Evolutionary conservation across 1,140 invertebrate genomes (phyloP), one percentile per base, ranked within the genome.

Genomic region (Euura saliciscinereae): DNA sequence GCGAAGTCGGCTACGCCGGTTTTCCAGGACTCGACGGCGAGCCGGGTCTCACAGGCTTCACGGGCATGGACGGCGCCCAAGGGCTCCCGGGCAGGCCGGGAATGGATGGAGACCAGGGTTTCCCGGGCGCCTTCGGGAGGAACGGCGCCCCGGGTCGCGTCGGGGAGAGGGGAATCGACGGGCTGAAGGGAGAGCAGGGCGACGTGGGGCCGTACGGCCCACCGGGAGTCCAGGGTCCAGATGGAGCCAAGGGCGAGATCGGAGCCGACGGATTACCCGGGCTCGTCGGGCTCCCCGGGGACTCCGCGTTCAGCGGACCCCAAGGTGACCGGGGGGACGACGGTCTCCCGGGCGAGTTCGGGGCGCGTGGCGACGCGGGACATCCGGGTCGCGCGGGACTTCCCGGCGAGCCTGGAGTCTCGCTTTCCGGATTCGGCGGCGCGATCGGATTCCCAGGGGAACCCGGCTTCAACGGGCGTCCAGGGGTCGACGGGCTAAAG

Each of bases 301-400:
- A 88, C 11, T 87, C 87, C 65, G 83, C 91, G 2, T 90, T 90
- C 71, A 90, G 89, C 74, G 94, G 94, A 69, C 85, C 88, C 11
- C 92, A 94, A 84, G 94, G 93, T 73, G 88, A 90, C 11, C 71
- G 80, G 4, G 94, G 94, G 13, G 88, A 90, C 64, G 77, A 81
- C 44, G 93, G 92, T 72, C 80, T 81, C 45, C 77, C 79, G 71
- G 87, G 88, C 43, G 78, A 79, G 44, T 71, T 80, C 0, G 91
- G 91, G 69, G 75, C 80, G 2, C 84, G 82, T 2, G 91, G 91
- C n/a, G 78, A 81, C 0, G 83, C 86, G 28, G 89, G 89, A 13
- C 72, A 84, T 43, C 82, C 85, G 73, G 90, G 91, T 44, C 75
- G 84, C 45, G 82, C 84, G 64, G 90, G 91, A 6, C 73, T 82